Conservation (phyloP, 2,113 vertebrate species). For the Burhinus bistriatus region DNA sequence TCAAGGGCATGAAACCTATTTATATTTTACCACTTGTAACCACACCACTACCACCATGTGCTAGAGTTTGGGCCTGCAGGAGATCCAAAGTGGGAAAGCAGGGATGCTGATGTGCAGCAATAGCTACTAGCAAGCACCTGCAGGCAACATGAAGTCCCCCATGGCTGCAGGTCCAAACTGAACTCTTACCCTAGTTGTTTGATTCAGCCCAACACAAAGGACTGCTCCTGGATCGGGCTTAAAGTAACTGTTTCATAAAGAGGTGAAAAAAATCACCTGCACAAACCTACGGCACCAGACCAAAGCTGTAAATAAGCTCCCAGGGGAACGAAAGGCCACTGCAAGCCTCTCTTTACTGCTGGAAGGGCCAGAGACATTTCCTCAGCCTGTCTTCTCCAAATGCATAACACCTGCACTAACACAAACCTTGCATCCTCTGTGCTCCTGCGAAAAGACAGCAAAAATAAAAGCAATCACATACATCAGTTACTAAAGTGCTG, state of each 20-base stretch:
- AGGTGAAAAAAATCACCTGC: background rate
- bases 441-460: background rate
- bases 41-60: background rate
- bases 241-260: background rate
- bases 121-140: background rate
- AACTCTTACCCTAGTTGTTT: background rate
- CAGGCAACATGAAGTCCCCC: background rate
- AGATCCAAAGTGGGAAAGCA: background rate
- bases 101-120: background rate
- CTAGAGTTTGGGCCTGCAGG: background rate
- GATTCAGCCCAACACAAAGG: background rate
- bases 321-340: background rate
- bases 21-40: background rate
- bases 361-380: background rate
- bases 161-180: background rate
- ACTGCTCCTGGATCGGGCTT: background rate
- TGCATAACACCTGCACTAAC: background rate
- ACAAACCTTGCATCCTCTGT: background rate
- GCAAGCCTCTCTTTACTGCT: background rate
- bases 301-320: background rate
- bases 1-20: background rate
- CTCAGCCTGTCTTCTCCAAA: background rate
- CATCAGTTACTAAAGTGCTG: background rate
- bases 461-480: background rate
- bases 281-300: background rate